Evolutionary conservation across 1,140 invertebrate species (phyloP), one percentile per base, ranked within the genome.

Genomic region (Drosophila hydei): DNA sequence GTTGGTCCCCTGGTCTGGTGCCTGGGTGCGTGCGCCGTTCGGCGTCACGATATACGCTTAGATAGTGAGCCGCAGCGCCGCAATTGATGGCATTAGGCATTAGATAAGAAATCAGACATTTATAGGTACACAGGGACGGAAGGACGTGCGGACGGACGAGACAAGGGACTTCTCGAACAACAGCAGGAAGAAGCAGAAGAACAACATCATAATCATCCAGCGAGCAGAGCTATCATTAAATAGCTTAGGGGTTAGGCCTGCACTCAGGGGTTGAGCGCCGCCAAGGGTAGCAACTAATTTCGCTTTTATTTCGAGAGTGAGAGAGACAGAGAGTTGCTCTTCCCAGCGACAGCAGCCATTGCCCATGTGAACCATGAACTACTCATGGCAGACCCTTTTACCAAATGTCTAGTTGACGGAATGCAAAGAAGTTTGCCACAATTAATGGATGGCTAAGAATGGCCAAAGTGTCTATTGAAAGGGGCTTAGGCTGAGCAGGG

Each of bases 41-140:
- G 42, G 21, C 70, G 59, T 72, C 73, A 76, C 69, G 80, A 84
- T 85, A 81, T 78, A 76, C 55, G 27, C 62, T 45, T 42, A 40
- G 81, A 88, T 88, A 88, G 63, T 48, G 69, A 54, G 73, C 72
- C 73, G 67, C 72, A 71, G 50, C 42, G 79, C 75, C 79, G 79
- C 80, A 84, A 84, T 84, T 84, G 83, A 88, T 88, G 83, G 83
- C 84, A 88, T 88, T 88, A 88, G 84, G 75, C 79, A 73, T 79
- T 83, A 83, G 83, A 88, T 88, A 89, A 88, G 83, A 88, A 88
- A 88, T 88, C 83, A 88, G 83, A 73, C 83, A 89, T 79, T 79
- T 79, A 77, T 89, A 73, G 67, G 61, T 63, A 58, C 76, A 79
- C 73, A 65, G 45, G 30, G 60, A 27, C 56, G 18, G 4, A 4